A percentile compares a stretch with the other conserved stretches of the same genome.
Conservation (phyloP, 2,888 invertebrate genomes). For the Macroteleia sp. region DNA sequence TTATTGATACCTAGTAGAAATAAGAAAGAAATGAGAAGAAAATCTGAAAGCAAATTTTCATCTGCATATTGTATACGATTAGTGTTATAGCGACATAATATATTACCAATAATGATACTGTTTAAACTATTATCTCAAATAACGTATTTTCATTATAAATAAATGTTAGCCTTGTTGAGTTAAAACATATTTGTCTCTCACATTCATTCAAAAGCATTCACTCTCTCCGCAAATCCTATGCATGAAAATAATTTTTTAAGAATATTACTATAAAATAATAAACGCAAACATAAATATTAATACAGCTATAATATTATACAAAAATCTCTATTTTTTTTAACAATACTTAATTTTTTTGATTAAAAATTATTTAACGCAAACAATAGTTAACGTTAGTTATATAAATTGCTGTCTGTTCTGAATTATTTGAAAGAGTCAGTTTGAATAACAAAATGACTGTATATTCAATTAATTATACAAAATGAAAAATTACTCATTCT, state of each 20-base stretch:
- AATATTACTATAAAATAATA: too few species aligned
- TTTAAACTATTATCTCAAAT: conserved; percentile 84
- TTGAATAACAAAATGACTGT: too few species aligned
- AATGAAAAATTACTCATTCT: conserved; percentile 15
- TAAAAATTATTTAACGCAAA: too few species aligned
- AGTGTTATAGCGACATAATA: conserved; percentile 83
- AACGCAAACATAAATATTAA: too few species aligned
- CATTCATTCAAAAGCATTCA: conserved; percentile 71
- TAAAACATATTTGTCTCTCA: conserved; percentile 76
- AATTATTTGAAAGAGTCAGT: too few species aligned
- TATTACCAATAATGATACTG: conserved; percentile 84
- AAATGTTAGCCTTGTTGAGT: conserved; percentile 84
- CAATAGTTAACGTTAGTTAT: too few species aligned
- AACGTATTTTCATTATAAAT: conserved; percentile 84
- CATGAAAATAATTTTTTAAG: conserved; percentile 27
- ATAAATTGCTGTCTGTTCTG: too few species aligned
- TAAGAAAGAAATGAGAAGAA: conserved; percentile 57
- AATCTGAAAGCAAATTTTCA: conserved; percentile 72
- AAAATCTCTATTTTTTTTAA: too few species aligned
- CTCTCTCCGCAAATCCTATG: conserved; percentile 64
- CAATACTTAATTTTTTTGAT: too few species aligned
- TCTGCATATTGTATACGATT: conserved; percentile 84
- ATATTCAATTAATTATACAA: too few species aligned
- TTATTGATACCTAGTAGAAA: conserved; percentile 67
- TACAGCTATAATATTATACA: too few species aligned